phyloP scores from a whole-genome alignment of 2,113 vertebrate species.

The Strix uralensis region DNA sequence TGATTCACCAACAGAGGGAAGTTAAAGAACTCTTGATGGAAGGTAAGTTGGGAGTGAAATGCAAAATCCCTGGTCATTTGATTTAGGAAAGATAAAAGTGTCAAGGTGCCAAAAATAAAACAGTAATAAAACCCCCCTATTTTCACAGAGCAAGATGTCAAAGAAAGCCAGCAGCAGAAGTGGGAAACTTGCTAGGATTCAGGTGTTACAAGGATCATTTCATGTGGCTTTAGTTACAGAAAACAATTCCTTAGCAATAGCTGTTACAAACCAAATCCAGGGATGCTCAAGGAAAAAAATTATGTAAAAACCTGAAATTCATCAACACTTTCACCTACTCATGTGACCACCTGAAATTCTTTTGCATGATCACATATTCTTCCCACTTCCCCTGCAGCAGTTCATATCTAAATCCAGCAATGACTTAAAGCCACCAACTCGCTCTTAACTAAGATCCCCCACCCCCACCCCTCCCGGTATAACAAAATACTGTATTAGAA shows the following conservation, averaged over 20 bases:
- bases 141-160: neutral
- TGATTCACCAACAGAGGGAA: neutral
- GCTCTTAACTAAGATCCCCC: neutral
- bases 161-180: neutral
- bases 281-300: neutral
- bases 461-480: neutral
- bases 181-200: neutral
- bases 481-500: neutral
- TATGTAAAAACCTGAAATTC: conserved; percentile 29
- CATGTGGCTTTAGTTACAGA: neutral
- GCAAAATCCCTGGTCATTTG: neutral
- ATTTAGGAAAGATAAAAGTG: neutral
- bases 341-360: neutral
- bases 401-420: neutral
- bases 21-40: neutral
- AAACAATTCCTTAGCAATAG: conserved; percentile 22
- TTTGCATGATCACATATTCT: neutral
- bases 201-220: neutral
- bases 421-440: neutral
- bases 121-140: neutral
- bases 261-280: conserved; percentile 10
- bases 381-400: neutral
- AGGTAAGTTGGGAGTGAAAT: neutral
- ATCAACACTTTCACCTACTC: neutral
- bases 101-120: neutral